These are phyloP conservation scores for Xiphophorus hellerii DNA, from an alignment of 2,113 vertebrate species.

Conservation along the genomic window DNA sequence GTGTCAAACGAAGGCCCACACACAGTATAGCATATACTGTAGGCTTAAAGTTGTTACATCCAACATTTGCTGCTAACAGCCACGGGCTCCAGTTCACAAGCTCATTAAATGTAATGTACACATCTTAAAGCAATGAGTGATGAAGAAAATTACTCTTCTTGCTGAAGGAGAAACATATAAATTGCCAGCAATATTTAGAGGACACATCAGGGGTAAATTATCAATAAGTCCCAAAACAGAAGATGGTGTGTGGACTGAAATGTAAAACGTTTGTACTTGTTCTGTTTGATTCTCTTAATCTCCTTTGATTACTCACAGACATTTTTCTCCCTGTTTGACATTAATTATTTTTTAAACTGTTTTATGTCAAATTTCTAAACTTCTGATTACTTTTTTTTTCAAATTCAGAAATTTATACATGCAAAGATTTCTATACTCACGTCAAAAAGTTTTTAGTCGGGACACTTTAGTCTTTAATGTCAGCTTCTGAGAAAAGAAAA, in stretches of 20 bases:
- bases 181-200: neutral
- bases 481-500: too few species aligned
- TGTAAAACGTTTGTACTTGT: neutral
- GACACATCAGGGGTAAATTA: neutral
- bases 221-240: neutral
- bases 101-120: constrained; percentile 41
- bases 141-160: constrained; percentile 17
- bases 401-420: too few species aligned
- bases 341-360: too few species aligned
- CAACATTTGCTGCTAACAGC: constrained; percentile 28
- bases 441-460: too few species aligned
- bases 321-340: too few species aligned
- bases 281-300: neutral
- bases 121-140: constrained; percentile 23
- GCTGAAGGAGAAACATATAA: neutral
- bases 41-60: constrained; percentile 21
- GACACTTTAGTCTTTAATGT: too few species aligned
- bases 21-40: neutral
- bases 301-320: neutral
- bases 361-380: too few species aligned
- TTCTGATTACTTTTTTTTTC: too few species aligned
- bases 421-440: too few species aligned
- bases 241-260: neutral
- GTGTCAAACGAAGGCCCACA: too few species aligned
- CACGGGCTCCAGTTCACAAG: neutral